Percentiles rank a stretch among this genome's conserved stretches.
Conservation (phyloP, 92 coral and sea anemone genomes). For the Zoanthus solanderi region DNA sequence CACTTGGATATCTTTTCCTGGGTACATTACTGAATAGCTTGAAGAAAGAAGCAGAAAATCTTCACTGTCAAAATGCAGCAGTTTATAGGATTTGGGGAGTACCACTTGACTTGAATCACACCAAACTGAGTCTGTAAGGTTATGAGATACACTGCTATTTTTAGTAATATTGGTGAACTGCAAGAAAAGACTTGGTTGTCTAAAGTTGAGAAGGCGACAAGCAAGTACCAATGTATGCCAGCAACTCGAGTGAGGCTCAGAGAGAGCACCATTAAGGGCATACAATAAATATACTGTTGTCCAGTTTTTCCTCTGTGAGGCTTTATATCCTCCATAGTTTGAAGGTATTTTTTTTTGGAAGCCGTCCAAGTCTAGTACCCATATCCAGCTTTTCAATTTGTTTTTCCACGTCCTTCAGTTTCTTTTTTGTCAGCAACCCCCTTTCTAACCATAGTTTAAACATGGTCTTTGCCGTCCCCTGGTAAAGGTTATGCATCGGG, state of each 20-base stretch:
- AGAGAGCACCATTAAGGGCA: not conserved
- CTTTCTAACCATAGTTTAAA: not conserved
- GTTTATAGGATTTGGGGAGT: constrained; percentile 20
- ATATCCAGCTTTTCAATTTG: not conserved
- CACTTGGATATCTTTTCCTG: constrained; percentile 6
- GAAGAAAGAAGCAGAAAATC: not conserved
- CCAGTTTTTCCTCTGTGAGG: not conserved
- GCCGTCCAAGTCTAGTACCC: not conserved
- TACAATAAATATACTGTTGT: not conserved
- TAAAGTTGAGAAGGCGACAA: constrained; percentile 24
- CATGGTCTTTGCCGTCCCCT: not conserved
- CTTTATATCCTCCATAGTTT: not conserved
- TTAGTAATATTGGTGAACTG: constrained; percentile 5
- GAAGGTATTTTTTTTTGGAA: not conserved
- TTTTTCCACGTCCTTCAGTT: not conserved
- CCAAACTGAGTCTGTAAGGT: constrained; percentile 11
- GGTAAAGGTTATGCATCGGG: constrained; percentile 75
- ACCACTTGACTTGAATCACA: constrained; percentile 5
- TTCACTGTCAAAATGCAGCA: constrained; percentile 4
- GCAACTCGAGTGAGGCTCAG: not conserved
- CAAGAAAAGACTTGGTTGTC: not conserved
- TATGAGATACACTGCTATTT: constrained; percentile 2
- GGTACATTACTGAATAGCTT: not conserved
- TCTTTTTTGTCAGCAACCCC: too few species aligned
- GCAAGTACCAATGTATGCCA: constrained; percentile 52